Evolutionary conservation across 2,113 vertebrate genomes (phyloP).

Genomic region (Dipodomys stephensi): DNA sequence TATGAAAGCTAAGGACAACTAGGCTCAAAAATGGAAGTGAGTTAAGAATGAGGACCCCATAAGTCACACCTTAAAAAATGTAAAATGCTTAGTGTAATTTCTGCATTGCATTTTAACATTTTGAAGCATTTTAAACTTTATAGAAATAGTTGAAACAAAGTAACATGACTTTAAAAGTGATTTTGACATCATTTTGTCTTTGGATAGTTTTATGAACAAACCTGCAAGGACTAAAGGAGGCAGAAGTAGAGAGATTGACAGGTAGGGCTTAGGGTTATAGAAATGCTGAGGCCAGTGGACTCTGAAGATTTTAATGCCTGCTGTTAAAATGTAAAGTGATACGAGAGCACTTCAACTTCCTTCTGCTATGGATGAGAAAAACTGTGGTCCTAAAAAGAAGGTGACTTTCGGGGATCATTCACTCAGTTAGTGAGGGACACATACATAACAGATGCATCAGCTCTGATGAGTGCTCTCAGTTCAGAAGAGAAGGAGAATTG

Average conservation of each 20-base stretch:
- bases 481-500: neutral
- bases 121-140: neutral
- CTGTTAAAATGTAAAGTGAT: neutral
- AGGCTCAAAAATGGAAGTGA: neutral
- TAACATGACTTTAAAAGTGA: neutral
- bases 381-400: neutral
- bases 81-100: neutral
- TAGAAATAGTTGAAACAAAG: constrained; percentile 18
- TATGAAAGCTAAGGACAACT: neutral
- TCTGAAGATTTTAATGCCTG: neutral
- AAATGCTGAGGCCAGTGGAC: neutral
- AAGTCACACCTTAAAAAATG: neutral
- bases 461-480: neutral
- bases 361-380: neutral
- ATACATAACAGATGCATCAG: neutral
- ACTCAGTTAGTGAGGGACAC: neutral
- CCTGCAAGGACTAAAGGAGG: neutral
- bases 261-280: neutral
- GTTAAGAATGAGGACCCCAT: neutral
- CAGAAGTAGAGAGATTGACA: neutral
- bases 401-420: neutral
- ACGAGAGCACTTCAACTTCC: neutral
- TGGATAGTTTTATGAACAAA: neutral
- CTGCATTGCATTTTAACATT: neutral
- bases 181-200: neutral